Evolutionary conservation across 1,140 invertebrate species (phyloP).

Genomic region (Andrena cerasifolii): DNA sequence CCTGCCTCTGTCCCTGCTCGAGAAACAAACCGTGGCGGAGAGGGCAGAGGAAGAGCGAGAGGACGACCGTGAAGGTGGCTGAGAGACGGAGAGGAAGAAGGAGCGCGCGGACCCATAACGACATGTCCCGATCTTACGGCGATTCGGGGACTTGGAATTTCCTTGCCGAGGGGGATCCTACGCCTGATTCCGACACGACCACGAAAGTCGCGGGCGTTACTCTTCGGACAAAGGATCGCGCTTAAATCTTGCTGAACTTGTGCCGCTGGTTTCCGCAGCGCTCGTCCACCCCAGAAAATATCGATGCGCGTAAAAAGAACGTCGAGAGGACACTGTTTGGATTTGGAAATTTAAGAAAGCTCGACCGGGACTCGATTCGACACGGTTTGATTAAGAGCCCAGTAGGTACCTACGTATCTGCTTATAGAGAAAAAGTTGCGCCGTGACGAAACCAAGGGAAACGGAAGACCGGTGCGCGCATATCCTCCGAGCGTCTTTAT

Average conservation of each 20-base stretch:
- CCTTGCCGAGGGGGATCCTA: slow-evolving; percentile 43
- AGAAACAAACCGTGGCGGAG: slow-evolving; percentile 38
- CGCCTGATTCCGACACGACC: slow-evolving; percentile 47
- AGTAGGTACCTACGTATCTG: neutral
- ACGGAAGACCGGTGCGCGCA: neutral
- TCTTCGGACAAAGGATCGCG: slow-evolving; percentile 59
- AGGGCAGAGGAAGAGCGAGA: slow-evolving; percentile 36
- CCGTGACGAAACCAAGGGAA: slow-evolving; percentile 9
- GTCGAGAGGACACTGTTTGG: neutral
- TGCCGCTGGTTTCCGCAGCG: slow-evolving; percentile 17
- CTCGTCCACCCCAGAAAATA: neutral
- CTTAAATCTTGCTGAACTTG: slow-evolving; percentile 56
- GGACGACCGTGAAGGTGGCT: too few species aligned
- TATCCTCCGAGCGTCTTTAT: slow-evolving; percentile 44
- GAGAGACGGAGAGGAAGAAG: slow-evolving; percentile 17
- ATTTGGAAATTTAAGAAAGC: neutral
- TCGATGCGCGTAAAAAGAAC: neutral
- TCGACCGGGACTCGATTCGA: too few species aligned
- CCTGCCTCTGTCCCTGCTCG: slow-evolving; percentile 37
- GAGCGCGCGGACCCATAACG: slow-evolving; percentile 73
- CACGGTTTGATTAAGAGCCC: too few species aligned
- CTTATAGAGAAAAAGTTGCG: neutral
- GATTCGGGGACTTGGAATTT: slow-evolving; percentile 73
- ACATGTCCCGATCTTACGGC: slow-evolving; percentile 75
- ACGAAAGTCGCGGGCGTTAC: slow-evolving; percentile 63